Base-by-base conservation (phyloP, 1,140 invertebrate species). In the Amyelois transitella region DNA sequence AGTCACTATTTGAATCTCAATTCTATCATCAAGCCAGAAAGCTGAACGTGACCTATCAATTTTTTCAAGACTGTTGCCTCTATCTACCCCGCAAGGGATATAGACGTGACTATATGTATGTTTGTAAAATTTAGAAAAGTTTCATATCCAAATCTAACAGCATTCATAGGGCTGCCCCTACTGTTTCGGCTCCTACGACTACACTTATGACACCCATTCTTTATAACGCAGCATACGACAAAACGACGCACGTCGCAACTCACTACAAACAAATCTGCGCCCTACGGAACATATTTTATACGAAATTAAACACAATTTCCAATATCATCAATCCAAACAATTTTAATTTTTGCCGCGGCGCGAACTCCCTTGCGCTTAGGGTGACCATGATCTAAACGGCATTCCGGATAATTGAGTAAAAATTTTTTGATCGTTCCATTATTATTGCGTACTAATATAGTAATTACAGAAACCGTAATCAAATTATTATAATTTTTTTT, bases 281-380 rank as follows among this genome's bases (percentile, higher is more conserved):
- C 32, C 32, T 38, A 38, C 32, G 12, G n/a, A 14, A 38, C 32
- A 38, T 38, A 38, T 52, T 50, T 25, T 50, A 18, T 18, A 51
- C 48, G 49, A 44, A 38, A 38, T 38, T 38, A 38, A 24, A 54
- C 55, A 51, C 44, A 22, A 28, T 45, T 24, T 53, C 56, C 57
- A 44, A 56, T 61, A 62, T 28, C 54, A 53, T 66, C 63, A 66
- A 62, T 66, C 57, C 57, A 64, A 65, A 64, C 61, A 68, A 67
- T 72, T 72, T 71, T 67, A 67, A 71, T 71, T 71, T 69, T 66
- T 66, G n/a, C 49, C 55, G 53, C 53, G 53, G 51, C 28, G 49
- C 62, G 18, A 48, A 20, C 45, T 48, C 32, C 32, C 2, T 12
- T 38, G 8, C 4, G 1, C 5, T 1, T 14, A 38, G 32, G 32